Evolutionary conservation across 1,140 invertebrate species (phyloP).

Genomic region (Oryctes rhinoceros): DNA sequence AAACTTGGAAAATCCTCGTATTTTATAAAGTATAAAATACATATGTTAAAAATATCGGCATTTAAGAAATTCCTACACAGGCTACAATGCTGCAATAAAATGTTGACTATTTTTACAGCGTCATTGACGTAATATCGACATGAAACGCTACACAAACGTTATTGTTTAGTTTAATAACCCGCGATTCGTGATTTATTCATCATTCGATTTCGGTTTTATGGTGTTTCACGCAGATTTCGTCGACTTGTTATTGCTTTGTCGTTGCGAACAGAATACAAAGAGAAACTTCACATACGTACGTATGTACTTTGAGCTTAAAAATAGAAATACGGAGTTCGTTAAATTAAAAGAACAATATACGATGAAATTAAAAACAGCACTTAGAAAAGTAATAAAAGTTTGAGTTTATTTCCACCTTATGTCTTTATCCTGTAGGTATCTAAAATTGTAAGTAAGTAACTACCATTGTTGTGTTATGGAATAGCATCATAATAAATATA

Average conservation of each 20-base stretch:
- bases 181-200: conserved; percentile 20
- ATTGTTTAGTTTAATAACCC: conserved; percentile 32
- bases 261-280: neutral
- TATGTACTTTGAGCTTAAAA: neutral
- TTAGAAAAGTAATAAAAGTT: neutral
- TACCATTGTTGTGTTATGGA: neutral
- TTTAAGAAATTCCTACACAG: neutral
- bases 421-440: neutral
- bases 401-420: neutral
- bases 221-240: conserved; percentile 5
- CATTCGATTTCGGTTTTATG: conserved; percentile 9
- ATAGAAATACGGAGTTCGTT: conserved; percentile 11
- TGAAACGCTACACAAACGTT: conserved; percentile 13
- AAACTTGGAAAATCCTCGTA: too few species aligned
- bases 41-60: neutral
- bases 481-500: neutral
- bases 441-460: neutral
- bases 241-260: conserved; percentile 9
- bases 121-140: conserved; percentile 17
- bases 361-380: neutral
- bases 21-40: too few species aligned
- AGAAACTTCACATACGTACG: neutral
- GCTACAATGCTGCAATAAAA: neutral
- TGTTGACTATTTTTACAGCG: neutral
- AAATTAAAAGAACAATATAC: conserved; percentile 7